These are phyloP conservation scores for Hemitrygon akajei DNA, from an alignment of 2,797 vertebrate genomes.

Conservation along the genomic window DNA sequence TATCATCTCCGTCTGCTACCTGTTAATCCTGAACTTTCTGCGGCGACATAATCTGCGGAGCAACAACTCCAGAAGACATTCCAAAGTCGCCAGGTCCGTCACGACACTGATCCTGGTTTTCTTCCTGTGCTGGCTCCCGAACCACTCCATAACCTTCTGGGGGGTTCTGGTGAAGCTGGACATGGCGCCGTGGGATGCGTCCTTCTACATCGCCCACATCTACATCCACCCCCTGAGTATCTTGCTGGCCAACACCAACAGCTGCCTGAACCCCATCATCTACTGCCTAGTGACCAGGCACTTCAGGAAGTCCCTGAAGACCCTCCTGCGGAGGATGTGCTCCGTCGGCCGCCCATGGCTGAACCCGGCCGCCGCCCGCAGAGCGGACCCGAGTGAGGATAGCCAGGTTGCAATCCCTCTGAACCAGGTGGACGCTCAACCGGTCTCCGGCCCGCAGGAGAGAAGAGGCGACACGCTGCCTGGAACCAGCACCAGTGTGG, in stretches of 20 bases:
- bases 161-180: constrained; percentile 61
- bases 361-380: constrained; percentile 45
- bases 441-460: constrained; percentile 42
- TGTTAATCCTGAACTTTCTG: constrained; percentile 64
- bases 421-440: constrained; percentile 47
- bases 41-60: constrained; percentile 54
- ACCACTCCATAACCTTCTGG: constrained; percentile 68
- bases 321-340: constrained; percentile 50
- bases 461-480: constrained; percentile 44
- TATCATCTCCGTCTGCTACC: constrained; percentile 59
- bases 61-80: constrained; percentile 45
- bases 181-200: constrained; percentile 53
- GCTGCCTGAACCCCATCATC: constrained; percentile 70
- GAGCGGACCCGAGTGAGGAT: constrained; percentile 41
- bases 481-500: constrained; percentile 44
- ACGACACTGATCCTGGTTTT: constrained; percentile 63
- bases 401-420: constrained; percentile 50
- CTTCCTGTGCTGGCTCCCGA: constrained; percentile 71
- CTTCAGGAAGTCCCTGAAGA: constrained; percentile 53
- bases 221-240: constrained; percentile 66
- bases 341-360: constrained; percentile 49
- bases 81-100: constrained; percentile 56
- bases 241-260: constrained; percentile 69
- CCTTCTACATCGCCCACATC: constrained; percentile 58
- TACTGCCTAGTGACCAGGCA: constrained; percentile 66